Conservation (phyloP, 2,797 vertebrate genomes). For the Hippoglossus hippoglossus region DNA sequence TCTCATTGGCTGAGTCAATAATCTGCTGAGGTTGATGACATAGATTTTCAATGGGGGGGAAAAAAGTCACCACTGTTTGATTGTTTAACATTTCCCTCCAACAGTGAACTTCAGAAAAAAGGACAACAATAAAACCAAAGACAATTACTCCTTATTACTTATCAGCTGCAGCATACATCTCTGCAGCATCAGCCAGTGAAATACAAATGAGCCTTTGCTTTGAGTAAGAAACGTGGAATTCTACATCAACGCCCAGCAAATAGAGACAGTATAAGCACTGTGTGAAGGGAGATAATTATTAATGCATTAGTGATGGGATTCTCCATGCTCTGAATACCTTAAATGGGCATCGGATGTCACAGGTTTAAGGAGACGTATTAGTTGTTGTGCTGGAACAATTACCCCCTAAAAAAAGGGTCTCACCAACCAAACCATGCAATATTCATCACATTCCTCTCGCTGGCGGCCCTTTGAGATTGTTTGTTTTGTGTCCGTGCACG, state of each 20-base stretch:
- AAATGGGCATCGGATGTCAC: constrained; percentile 35
- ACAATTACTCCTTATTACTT: constrained; percentile 20
- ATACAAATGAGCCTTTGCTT: constrained; percentile 47
- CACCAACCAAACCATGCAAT: constrained; percentile 58
- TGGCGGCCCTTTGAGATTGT: constrained; percentile 37
- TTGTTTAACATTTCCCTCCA: background rate
- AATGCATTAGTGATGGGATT: constrained; percentile 41
- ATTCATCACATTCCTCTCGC: constrained; percentile 55
- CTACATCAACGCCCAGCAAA: constrained; percentile 25
- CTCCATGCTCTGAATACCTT: constrained; percentile 48
- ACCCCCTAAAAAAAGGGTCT: constrained; percentile 36
- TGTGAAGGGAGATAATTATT: constrained; percentile 57
- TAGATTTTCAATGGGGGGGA: background rate
- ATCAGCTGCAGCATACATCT: constrained; percentile 29
- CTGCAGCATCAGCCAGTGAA: constrained; percentile 18
- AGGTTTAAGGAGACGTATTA: constrained; percentile 39
- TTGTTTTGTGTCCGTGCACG: constrained; percentile 32
- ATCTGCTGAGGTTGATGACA: background rate
- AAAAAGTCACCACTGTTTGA: background rate
- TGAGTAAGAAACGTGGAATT: constrained; percentile 29
- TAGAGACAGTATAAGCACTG: constrained; percentile 27
- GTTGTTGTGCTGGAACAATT: constrained; percentile 57
- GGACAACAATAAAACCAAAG: background rate
- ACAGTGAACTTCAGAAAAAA: constrained; percentile 1
- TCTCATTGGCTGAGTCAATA: background rate